phyloP scores from a whole-genome alignment of 2,888 invertebrate species.

The Dolichomitus sp. region DNA sequence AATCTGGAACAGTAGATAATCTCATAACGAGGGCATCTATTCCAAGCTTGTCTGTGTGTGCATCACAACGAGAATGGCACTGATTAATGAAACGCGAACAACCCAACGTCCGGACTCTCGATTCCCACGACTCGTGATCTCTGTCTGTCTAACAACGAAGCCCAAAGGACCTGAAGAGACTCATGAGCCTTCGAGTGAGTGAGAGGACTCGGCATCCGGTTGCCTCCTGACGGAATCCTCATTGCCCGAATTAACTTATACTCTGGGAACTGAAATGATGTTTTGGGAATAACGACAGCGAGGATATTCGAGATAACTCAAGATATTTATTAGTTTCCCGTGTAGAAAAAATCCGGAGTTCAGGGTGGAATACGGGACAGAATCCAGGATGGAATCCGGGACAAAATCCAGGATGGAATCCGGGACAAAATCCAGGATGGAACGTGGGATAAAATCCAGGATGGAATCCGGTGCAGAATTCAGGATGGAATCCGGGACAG shows the following conservation, averaged over 20 bases:
- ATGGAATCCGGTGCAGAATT: too few relatives aligned
- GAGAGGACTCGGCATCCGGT: constrained; percentile 6
- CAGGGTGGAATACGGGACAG: too few relatives aligned
- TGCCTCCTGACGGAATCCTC: constrained; percentile 63
- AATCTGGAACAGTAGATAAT: constrained; percentile 53
- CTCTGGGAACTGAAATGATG: constrained; percentile 7
- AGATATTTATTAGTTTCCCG: too few relatives aligned
- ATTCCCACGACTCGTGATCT: constrained; percentile 20
- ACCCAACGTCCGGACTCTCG: constrained; percentile 39
- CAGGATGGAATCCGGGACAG: too few relatives aligned
- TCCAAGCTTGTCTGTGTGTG: constrained; percentile 34
- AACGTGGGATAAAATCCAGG: too few relatives aligned
- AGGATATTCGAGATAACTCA: neutral
- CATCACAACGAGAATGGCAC: constrained; percentile 44
- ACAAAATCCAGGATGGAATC: too few relatives aligned
- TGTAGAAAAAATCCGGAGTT: too few relatives aligned
- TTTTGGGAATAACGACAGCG: neutral
- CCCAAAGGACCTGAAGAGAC: neutral
- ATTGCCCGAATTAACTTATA: constrained; percentile 70
- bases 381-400: too few relatives aligned
- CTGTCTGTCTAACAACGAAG: constrained; percentile 12
- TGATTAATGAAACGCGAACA: constrained; percentile 61
- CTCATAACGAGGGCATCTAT: constrained; percentile 64
- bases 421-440: too few relatives aligned
- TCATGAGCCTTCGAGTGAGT: neutral